phyloP scores from a whole-genome alignment of 2,113 vertebrate species.

The Phyllostomus discolor region DNA sequence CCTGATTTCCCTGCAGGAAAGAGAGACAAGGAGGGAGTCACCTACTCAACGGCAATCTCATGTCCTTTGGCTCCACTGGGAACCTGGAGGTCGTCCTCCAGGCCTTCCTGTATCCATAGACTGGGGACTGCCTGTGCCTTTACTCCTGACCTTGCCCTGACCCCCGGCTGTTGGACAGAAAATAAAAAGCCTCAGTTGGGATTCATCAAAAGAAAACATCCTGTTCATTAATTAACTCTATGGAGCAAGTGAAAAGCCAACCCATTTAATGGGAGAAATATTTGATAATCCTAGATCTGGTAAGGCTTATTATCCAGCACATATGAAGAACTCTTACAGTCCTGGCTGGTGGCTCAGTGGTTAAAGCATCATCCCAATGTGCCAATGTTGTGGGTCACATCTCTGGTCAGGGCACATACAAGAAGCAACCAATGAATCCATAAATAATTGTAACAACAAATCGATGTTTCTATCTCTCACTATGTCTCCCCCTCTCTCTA shows the following conservation, averaged over 20 bases:
- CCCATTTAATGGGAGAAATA: neutral
- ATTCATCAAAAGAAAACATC: neutral
- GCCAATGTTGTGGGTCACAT: too few relatives aligned
- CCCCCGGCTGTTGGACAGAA: neutral
- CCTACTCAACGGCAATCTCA: rapidly evolving
- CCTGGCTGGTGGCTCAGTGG: too few relatives aligned
- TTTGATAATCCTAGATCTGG: neutral
- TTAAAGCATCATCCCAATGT: too few relatives aligned
- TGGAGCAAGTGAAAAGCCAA: neutral
- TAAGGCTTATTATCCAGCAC: too few relatives aligned
- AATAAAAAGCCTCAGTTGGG: neutral
- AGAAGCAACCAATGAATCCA: too few relatives aligned
- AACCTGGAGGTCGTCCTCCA: rapidly evolving
- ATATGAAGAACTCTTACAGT: neutral
- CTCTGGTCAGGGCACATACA: too few relatives aligned
- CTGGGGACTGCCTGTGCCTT: rapidly evolving
- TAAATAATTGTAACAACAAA: too few relatives aligned
- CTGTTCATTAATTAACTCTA: neutral
- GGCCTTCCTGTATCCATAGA: neutral
- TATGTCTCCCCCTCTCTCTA: too few relatives aligned
- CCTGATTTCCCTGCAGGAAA: neutral
- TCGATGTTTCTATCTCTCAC: too few relatives aligned
- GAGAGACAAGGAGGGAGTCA: rapidly evolving
- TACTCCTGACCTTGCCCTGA: neutral
- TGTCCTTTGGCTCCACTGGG: rapidly evolving